Base-by-base conservation (phyloP, 2,113 vertebrate genomes). In the Colistium nudipinnis region DNA sequence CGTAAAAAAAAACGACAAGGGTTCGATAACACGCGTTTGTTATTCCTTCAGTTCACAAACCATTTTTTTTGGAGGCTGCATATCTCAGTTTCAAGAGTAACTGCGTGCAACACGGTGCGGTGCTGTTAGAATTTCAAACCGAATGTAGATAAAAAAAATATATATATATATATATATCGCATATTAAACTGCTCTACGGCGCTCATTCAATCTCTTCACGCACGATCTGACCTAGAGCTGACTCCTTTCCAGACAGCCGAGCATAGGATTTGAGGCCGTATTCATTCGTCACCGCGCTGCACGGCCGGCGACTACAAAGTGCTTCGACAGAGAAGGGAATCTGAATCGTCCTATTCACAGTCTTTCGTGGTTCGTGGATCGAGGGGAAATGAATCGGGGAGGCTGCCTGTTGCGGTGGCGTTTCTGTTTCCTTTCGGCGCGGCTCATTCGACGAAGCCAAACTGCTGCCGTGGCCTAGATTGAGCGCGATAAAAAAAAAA, bases 291-390 rank as follows among this genome's bases (percentile, higher is more conserved):
- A 7, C 27, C 24, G 14, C 31, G 2, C 3, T 45, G 48, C 14
- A 36, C 7, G 44, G 13, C 30, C 33, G 69, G 39, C 44, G 25
- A 44, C 25, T 53, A 20, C 44, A 22, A 36, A 74, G 51, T 24
- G 27, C 4, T 4, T 53, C 12, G 27, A 70, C 39, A 73, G 64
- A 80, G 36, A n/a, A n/a, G n/a, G n/a, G n/a, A n/a, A n/a, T n/a
- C n/a, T n/a, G n/a, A n/a, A n/a, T n/a, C n/a, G 36, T 27, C 44
- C 12, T 19, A 22, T 41, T 28, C 30, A 31, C 6, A 38, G 45
- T 12, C 9, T 30, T 77, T 75, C 28, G 55, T 11, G 10, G 25
- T 57, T 70, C n/a, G 74, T 48, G 36, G 70, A 82, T 25, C 45
- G 51, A 28, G 31, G 60, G 31, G 4, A 31, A 55, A 33, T 33